Percentiles rank a stretch among this genome's conserved stretches.
Evolutionary conservation across 2,888 invertebrate genomes (phyloP).

Genomic region (Podotricha telesiphe): DNA sequence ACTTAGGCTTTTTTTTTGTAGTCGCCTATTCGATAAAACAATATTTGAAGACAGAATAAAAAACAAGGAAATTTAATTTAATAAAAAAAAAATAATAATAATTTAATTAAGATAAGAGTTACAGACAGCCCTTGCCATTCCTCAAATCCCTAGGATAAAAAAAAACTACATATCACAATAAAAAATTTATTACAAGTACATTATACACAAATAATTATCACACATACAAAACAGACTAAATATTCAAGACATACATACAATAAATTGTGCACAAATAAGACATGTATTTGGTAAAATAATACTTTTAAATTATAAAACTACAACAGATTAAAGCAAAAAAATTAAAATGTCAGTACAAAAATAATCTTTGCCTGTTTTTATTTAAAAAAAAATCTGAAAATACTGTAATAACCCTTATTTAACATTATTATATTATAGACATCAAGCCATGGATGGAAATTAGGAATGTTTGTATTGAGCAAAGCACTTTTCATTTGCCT

Average conservation of each 20-base stretch:
- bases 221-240: slow-evolving; percentile 2
- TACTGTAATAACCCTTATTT: background rate
- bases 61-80: no score
- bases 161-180: slow-evolving; percentile 3
- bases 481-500: background rate
- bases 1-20: no score
- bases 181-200: background rate
- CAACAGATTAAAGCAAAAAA: slow-evolving; percentile 4
- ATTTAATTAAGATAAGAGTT: no score
- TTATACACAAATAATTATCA: slow-evolving; percentile 8
- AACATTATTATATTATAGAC: background rate
- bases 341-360: background rate
- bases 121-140: no score
- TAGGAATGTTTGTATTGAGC: slow-evolving; percentile 15
- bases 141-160: background rate
- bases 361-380: background rate
- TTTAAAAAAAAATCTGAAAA: background rate
- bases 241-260: slow-evolving; percentile 9
- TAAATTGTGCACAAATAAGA: slow-evolving; percentile 18
- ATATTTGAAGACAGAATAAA: no score
- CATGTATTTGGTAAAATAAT: slow-evolving; percentile 6
- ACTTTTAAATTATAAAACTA: slow-evolving; percentile 11
- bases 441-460: no score
- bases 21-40: no score
- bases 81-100: background rate